A percentile compares a stretch with the other conserved stretches of the same genome.
Evolutionary conservation across 2,797 vertebrate genomes (phyloP).

Genomic region (Scyliorhinus canicula): DNA sequence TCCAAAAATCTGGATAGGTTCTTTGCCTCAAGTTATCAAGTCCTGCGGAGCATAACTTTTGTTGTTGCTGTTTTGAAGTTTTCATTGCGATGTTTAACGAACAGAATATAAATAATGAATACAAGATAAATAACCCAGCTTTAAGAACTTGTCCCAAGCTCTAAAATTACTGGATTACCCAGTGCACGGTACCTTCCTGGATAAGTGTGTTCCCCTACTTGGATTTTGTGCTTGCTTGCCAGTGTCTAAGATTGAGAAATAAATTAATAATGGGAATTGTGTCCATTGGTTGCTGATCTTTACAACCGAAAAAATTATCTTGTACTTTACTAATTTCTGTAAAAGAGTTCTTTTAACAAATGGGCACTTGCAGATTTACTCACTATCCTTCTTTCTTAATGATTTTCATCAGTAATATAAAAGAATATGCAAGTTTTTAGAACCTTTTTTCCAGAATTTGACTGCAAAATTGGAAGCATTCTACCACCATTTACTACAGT

Average conservation of each 20-base stretch:
- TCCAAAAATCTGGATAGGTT: background rate
- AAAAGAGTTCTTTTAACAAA: background rate
- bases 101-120: background rate
- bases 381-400: background rate
- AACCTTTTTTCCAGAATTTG: background rate
- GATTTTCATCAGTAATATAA: background rate
- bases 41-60: background rate
- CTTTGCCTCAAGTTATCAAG: background rate
- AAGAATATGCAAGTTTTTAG: background rate
- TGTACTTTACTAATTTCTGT: background rate
- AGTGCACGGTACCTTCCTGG: background rate
- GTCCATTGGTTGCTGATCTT: background rate
- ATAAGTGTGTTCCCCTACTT: background rate
- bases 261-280: background rate
- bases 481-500: too few species aligned
- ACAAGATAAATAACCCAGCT: background rate
- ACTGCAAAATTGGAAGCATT: constrained; percentile 1
- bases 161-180: background rate
- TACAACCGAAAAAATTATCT: background rate
- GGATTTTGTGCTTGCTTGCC: background rate
- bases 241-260: background rate
- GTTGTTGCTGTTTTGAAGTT: background rate
- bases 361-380: background rate
- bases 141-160: background rate
- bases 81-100: background rate